Evolutionary conservation across 2,113 vertebrate genomes (phyloP).

Genomic region (Serilophus lunatus): DNA sequence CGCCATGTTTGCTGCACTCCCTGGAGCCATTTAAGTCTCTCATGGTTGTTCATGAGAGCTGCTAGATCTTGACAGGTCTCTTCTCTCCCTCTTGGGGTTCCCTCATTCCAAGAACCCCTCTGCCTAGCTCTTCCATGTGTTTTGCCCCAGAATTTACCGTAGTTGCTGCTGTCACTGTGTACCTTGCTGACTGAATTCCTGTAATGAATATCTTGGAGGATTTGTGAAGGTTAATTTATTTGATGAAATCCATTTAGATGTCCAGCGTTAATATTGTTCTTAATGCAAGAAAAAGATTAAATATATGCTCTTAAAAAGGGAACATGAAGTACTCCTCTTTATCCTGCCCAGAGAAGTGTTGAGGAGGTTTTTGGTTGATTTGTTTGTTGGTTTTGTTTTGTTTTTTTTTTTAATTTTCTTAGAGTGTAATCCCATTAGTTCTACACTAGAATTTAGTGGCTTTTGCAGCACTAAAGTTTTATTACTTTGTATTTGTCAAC

Average conservation of each 20-base stretch:
- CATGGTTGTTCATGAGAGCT: fast-evolving
- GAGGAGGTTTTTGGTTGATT: not conserved
- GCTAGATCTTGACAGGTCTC: not conserved
- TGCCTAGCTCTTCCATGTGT: not conserved
- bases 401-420: not conserved
- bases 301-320: not conserved
- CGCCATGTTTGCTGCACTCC: not conserved
- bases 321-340: not conserved
- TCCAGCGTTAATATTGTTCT: not conserved
- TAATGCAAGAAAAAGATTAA: not conserved
- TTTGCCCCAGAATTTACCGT: not conserved
- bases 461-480: not conserved
- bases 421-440: not conserved
- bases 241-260: not conserved
- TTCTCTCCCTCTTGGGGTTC: not conserved
- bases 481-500: constrained; percentile 1
- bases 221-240: not conserved
- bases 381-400: not conserved
- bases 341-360: not conserved
- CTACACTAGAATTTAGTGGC: not conserved
- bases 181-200: not conserved
- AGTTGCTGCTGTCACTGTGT: not conserved
- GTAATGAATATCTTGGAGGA: not conserved
- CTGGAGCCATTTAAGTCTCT: not conserved
- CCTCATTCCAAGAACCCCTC: not conserved